Conservation (phyloP, 1,140 invertebrate genomes). For the Maconellicoccus hirsutus region DNA sequence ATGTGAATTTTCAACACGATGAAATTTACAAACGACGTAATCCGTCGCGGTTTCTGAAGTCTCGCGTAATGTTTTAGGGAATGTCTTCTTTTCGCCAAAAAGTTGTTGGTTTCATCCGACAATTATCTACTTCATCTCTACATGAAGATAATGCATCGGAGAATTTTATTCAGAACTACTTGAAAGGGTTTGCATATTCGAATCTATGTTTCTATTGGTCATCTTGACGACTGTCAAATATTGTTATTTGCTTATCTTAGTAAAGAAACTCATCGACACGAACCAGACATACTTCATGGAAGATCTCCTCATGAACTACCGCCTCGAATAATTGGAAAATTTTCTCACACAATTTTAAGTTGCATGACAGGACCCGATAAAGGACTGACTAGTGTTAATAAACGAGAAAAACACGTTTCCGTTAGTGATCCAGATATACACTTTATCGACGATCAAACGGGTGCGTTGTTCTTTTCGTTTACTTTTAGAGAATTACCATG, state of each 20-base stretch:
- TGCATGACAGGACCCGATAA: slow-evolving; percentile 64
- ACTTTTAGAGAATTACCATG: too few species aligned
- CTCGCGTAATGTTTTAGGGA: neutral
- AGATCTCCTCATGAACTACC: slow-evolving; percentile 52
- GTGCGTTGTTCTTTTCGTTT: too few species aligned
- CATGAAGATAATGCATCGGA: slow-evolving; percentile 44
- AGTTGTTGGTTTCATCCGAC: slow-evolving; percentile 59
- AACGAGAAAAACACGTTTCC: slow-evolving; percentile 50
- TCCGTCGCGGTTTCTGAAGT: too few species aligned
- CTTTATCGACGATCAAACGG: slow-evolving; percentile 50
- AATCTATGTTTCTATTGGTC: slow-evolving; percentile 4
- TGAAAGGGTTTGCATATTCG: slow-evolving; percentile 48
- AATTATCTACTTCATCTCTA: slow-evolving; percentile 46
- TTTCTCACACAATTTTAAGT: slow-evolving; percentile 43
- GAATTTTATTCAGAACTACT: slow-evolving; percentile 58
- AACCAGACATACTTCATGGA: slow-evolving; percentile 50
- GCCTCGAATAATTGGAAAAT: slow-evolving; percentile 40
- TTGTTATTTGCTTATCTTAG: slow-evolving; percentile 1
- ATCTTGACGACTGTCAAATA: neutral
- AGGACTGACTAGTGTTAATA: slow-evolving; percentile 58
- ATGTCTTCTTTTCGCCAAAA: slow-evolving; percentile 63
- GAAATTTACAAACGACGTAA: too few species aligned
- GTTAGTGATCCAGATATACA: slow-evolving; percentile 56
- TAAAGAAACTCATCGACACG: slow-evolving; percentile 34
- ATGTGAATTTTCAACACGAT: too few species aligned